Evolutionary conservation across 2,797 vertebrate species (phyloP).

Genomic region (Pipistrellus pygmaeus): DNA sequence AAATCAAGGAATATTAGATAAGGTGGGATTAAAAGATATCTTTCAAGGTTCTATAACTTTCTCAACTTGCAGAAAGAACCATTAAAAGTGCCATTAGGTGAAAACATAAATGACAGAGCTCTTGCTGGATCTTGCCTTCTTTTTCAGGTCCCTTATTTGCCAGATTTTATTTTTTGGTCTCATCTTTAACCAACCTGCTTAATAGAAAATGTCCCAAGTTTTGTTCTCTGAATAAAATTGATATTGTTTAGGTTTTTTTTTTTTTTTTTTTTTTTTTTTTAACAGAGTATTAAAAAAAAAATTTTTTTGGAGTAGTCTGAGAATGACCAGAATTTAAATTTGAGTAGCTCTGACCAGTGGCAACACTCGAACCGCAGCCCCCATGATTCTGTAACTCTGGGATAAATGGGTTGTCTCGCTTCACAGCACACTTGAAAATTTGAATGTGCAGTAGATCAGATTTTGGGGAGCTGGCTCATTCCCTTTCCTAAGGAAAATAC

Average conservation of each 20-base stretch:
- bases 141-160: background rate
- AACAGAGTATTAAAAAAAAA: background rate
- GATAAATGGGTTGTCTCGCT: background rate
- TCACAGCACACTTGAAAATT: background rate
- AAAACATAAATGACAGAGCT: background rate
- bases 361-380: background rate
- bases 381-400: background rate
- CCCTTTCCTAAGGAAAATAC: background rate
- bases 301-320: background rate
- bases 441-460: background rate
- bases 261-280: background rate
- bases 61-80: background rate
- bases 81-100: background rate
- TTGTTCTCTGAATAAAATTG: background rate
- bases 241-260: background rate
- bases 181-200: background rate
- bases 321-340: slow-evolving; percentile 40
- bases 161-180: background rate
- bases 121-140: background rate
- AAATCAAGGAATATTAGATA: background rate
- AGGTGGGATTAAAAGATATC: background rate
- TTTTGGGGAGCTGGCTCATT: background rate
- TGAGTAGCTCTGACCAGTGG: background rate
- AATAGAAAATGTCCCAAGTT: background rate
- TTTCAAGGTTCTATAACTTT: background rate